These are phyloP conservation scores for Fistularia commersonii DNA, from an alignment of 2,797 vertebrate species.

Conservation along the genomic window DNA sequence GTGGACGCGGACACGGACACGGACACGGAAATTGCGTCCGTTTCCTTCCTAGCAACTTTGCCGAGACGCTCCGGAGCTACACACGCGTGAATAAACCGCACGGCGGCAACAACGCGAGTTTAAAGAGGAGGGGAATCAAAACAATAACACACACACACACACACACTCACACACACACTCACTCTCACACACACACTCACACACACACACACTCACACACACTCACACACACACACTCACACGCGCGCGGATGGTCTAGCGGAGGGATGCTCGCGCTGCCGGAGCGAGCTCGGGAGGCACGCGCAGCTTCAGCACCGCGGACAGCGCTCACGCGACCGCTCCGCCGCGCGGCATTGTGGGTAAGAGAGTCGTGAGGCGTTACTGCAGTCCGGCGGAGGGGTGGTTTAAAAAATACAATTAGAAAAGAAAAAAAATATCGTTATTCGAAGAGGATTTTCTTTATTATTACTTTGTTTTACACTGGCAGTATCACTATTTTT, in stretches of 20 bases:
- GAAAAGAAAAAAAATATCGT: slow-evolving; percentile 7
- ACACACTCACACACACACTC: too few species aligned
- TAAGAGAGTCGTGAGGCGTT: slow-evolving; percentile 67
- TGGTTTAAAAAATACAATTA: background rate
- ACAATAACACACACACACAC: too few species aligned
- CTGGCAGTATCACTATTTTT: too few species aligned
- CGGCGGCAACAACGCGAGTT: too few species aligned
- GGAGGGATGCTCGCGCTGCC: slow-evolving; percentile 58
- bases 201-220: too few species aligned
- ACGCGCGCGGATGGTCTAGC: background rate
- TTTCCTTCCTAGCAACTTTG: too few species aligned
- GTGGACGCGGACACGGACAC: background rate
- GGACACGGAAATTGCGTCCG: background rate
- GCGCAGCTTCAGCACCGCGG: slow-evolving; percentile 85
- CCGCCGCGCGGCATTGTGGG: slow-evolving; percentile 82
- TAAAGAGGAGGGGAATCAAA: too few species aligned
- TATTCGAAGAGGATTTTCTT: too few species aligned
- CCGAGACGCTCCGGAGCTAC: background rate
- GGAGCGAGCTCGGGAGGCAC: slow-evolving; percentile 55
- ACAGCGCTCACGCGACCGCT: slow-evolving; percentile 66
- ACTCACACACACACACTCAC: too few species aligned
- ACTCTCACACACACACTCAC: too few species aligned
- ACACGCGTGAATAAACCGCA: too few species aligned
- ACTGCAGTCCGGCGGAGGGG: slow-evolving; percentile 47
- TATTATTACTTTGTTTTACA: too few species aligned